Evolutionary conservation across 2,797 vertebrate genomes (phyloP).

Genomic region (Epinephelus malabaricus): DNA sequence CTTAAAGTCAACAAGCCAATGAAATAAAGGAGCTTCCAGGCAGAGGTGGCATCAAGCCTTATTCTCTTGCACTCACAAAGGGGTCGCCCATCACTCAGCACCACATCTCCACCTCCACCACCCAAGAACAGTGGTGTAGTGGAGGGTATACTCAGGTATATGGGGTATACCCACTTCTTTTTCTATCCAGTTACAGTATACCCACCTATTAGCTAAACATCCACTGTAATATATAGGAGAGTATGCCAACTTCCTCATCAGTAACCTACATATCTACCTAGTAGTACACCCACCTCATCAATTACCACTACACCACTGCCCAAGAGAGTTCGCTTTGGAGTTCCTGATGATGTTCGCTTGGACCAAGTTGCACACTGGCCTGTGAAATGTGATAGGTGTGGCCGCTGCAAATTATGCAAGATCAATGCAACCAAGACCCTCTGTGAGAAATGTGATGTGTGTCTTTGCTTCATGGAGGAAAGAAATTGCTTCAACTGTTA

Average conservation of each 20-base stretch:
- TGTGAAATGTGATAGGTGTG: neutral
- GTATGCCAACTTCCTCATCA: too few relatives aligned
- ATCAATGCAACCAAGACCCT: conserved; percentile 41
- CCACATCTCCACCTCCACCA: too few relatives aligned
- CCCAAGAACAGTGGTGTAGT: too few relatives aligned
- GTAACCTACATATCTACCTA: too few relatives aligned
- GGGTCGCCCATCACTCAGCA: too few relatives aligned
- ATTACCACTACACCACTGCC: neutral
- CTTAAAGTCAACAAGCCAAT: conserved; percentile 25
- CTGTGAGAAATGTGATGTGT: conserved; percentile 39
- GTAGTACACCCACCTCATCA: too few relatives aligned
- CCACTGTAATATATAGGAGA: too few relatives aligned
- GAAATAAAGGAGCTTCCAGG: conserved; percentile 27
- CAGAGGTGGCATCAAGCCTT: conserved; percentile 2
- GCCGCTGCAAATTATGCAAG: conserved; percentile 36
- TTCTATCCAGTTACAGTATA: too few relatives aligned
- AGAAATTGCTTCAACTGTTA: neutral
- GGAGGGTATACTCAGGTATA: too few relatives aligned
- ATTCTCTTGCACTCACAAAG: too few relatives aligned
- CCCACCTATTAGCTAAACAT: too few relatives aligned
- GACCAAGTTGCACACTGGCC: neutral
- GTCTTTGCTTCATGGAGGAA: conserved; percentile 41
- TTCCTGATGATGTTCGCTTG: neutral
- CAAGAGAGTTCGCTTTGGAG: neutral
- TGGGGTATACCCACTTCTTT: too few relatives aligned